Evolutionary conservation across 1,140 invertebrate genomes (phyloP), one percentile per base, ranked within the genome.

Genomic region (Nymphalis io): DNA sequence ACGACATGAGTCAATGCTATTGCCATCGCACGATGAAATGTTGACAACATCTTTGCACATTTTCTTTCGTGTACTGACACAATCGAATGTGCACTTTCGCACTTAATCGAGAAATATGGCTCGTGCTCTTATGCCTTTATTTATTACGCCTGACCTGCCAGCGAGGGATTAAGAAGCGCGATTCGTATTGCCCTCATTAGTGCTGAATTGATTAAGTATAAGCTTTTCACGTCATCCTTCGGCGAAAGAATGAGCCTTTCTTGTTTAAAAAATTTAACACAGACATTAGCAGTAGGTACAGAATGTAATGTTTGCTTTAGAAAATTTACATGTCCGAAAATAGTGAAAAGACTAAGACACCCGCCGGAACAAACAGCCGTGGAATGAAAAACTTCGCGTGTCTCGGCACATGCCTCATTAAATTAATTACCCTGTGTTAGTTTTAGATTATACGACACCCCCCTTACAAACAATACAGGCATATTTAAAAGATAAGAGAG

Each of bases 21-120:
- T 62, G 63, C 59, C 59, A 51, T 66, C 62, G 70, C 39, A 39
- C 70, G 63, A 67, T 72, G 64, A 72, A 72, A 72, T 62, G 60
- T 62, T 70, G 63, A 70, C 63, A 62, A 66, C 62, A 51, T 60
- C 58, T 53, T 53, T 60, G 51, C 44, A 53, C 46, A 60, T 57
- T 65, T 60, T 67, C 57, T 55, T 71, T 65, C 62, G 39, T 65
- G 69, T 61, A 59, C 20, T 58, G 60, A 51, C 63, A 39, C 63
- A 59, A 74, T 74, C 64, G 68, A 70, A 74, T 74, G 72, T 74
- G 68, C 83, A 87, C 86, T 87, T 88, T 91, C 82, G 83, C 86
- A 88, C 83, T 89, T 91, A 91, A 91, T 91, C 89, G 85, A 89
- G 87, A 91, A 89, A 89, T 91, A 91, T 91, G 86, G 87, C 80